A percentile compares a stretch with the other conserved stretches of the same genome.
phyloP scores from a whole-genome alignment of 1,140 invertebrate genomes.

The Ceratina calcarata region DNA sequence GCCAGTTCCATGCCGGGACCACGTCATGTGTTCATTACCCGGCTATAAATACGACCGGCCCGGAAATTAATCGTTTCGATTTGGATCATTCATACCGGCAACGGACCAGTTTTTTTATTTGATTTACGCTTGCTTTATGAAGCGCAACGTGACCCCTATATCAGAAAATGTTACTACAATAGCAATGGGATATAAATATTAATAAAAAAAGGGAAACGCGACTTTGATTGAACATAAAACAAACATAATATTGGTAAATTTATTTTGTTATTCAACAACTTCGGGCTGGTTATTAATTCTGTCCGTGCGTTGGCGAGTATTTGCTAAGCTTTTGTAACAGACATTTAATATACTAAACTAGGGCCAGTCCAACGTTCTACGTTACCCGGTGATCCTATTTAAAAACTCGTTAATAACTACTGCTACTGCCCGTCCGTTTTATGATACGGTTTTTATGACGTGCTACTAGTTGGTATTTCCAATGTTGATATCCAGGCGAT shows the following conservation, averaged over 20 bases:
- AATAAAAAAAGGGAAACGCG: too few relatives aligned
- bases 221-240: background rate
- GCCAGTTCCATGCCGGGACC: background rate
- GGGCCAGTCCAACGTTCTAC: background rate
- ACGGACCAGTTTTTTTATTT: too few relatives aligned
- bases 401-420: conserved; percentile 21
- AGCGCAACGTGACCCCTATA: too few relatives aligned
- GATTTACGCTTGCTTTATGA: too few relatives aligned
- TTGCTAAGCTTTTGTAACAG: background rate
- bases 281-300: background rate
- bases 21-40: background rate
- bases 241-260: too few relatives aligned
- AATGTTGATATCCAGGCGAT: background rate
- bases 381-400: background rate
- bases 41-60: background rate
- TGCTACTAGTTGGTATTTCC: too few relatives aligned
- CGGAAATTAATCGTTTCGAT: too few relatives aligned
- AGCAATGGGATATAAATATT: too few relatives aligned
- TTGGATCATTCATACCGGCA: too few relatives aligned
- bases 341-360: conserved; percentile 4
- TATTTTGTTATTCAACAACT: background rate
- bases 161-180: too few relatives aligned
- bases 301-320: too few relatives aligned
- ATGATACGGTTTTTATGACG: background rate
- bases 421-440: background rate